Percentiles rank a stretch among this genome's conserved stretches.
Evolutionary conservation across 2,888 invertebrate species (phyloP).

Genomic region (Drosophila birchii): DNA sequence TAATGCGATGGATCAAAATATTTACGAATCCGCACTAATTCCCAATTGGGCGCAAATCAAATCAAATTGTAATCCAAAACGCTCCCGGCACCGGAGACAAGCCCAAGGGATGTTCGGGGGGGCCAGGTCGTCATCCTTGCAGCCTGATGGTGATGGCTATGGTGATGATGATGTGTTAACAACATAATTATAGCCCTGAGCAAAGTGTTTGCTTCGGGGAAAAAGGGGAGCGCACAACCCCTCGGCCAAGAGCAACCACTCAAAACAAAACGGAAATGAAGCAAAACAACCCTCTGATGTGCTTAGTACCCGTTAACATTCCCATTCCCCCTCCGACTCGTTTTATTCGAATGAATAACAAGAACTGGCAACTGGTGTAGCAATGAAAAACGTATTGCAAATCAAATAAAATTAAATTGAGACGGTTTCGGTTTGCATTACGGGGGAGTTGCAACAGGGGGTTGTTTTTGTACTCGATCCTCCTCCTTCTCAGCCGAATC

Average conservation of each 20-base stretch:
- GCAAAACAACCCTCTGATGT: slow-evolving; percentile 69
- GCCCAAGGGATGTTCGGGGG: slow-evolving; percentile 40
- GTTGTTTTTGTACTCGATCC: slow-evolving; percentile 9
- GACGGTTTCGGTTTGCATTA: slow-evolving; percentile 44
- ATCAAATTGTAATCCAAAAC: slow-evolving; percentile 78
- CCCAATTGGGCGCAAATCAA: slow-evolving; percentile 81
- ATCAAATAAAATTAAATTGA: slow-evolving; percentile 80
- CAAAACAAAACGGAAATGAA: slow-evolving; percentile 74
- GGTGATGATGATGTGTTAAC: slow-evolving; percentile 83
- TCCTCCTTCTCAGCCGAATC: slow-evolving; percentile 35
- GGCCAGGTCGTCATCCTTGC: slow-evolving; percentile 26
- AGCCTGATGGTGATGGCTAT: slow-evolving; percentile 44
- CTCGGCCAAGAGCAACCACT: slow-evolving; percentile 62
- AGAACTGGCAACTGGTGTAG: slow-evolving; percentile 60
- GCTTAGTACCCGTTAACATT: slow-evolving; percentile 59
- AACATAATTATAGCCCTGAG: slow-evolving; percentile 83
- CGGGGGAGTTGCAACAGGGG: slow-evolving; percentile 23
- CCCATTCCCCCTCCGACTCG: slow-evolving; percentile 13
- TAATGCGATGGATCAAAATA: slow-evolving; percentile 77
- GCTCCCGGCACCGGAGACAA: slow-evolving; percentile 56
- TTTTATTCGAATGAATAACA: slow-evolving; percentile 7
- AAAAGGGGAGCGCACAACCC: slow-evolving; percentile 62
- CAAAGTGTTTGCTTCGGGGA: slow-evolving; percentile 59
- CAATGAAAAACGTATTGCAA: slow-evolving; percentile 79
- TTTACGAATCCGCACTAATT: slow-evolving; percentile 79